phyloP scores from a whole-genome alignment of 2,888 invertebrate genomes.

The Meloe dianella region DNA sequence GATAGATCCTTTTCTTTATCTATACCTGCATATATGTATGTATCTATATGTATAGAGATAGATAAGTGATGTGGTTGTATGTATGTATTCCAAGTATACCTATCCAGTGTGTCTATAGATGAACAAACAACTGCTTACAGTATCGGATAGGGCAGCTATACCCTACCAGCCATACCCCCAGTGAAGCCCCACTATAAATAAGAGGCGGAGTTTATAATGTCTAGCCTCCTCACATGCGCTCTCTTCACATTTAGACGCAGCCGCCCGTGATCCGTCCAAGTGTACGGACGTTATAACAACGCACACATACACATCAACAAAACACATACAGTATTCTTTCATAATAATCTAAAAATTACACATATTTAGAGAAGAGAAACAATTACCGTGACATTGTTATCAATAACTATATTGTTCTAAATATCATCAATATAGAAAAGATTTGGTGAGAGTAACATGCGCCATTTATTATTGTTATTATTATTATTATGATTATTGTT shows the following conservation, averaged over 20 bases:
- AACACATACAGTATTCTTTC: constrained; percentile 22
- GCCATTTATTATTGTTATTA: constrained; percentile 5
- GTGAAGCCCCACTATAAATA: constrained; percentile 43
- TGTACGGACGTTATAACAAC: constrained; percentile 52
- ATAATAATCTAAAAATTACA: background rate
- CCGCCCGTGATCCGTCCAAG: constrained; percentile 51
- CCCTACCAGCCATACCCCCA: constrained; percentile 49
- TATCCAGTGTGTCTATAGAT: constrained; percentile 14
- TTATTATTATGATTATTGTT: background rate
- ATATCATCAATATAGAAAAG: background rate
- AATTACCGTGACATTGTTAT: background rate
- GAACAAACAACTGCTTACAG: constrained; percentile 46
- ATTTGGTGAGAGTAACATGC: constrained; percentile 3
- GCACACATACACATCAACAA: constrained; percentile 31
- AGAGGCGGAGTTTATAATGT: constrained; percentile 47
- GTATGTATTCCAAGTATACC: background rate
- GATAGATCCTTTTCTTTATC: too few relatives aligned
- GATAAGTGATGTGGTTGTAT: too few relatives aligned
- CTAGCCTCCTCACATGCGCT: constrained; percentile 50
- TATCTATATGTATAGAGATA: too few relatives aligned
- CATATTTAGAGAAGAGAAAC: background rate
- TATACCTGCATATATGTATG: too few relatives aligned
- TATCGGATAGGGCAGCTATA: constrained; percentile 47
- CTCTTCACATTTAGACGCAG: constrained; percentile 45
- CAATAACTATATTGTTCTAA: background rate